Percentiles rank a stretch among this genome's conserved stretches.
Conservation (phyloP, 2,797 vertebrate genomes). For the Taeniopygia guttata region DNA sequence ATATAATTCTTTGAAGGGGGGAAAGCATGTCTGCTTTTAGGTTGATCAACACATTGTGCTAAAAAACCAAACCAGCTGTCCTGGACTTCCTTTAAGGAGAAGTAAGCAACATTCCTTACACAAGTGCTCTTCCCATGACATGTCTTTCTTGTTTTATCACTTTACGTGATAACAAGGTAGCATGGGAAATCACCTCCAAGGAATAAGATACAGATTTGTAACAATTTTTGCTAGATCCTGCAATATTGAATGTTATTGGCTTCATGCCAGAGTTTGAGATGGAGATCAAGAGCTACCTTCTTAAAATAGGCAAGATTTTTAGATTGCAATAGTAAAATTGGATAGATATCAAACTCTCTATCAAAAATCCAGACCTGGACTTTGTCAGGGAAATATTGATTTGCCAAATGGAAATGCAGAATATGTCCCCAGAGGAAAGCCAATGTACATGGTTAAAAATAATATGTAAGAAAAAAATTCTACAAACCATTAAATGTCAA, state of each 20-base stretch:
- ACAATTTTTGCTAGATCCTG: neutral
- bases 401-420: constrained; percentile 5
- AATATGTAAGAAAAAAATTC: neutral
- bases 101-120: neutral
- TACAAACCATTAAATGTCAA: neutral
- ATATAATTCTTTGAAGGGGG: neutral
- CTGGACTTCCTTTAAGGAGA: neutral
- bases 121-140: neutral
- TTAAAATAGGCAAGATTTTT: neutral
- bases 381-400: neutral
- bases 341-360: neutral
- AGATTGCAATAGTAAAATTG: neutral
- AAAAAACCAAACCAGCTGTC: neutral
- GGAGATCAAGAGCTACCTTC: neutral
- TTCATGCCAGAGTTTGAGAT: neutral
- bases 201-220: neutral
- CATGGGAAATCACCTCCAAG: neutral
- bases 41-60: neutral
- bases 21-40: neutral
- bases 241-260: neutral
- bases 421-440: neutral
- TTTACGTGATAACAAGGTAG: neutral
- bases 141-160: neutral
- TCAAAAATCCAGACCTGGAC: neutral
- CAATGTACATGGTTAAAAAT: neutral